Evolutionary conservation across 2,797 vertebrate species (phyloP).

Genomic region (Peromyscus eremicus): DNA sequence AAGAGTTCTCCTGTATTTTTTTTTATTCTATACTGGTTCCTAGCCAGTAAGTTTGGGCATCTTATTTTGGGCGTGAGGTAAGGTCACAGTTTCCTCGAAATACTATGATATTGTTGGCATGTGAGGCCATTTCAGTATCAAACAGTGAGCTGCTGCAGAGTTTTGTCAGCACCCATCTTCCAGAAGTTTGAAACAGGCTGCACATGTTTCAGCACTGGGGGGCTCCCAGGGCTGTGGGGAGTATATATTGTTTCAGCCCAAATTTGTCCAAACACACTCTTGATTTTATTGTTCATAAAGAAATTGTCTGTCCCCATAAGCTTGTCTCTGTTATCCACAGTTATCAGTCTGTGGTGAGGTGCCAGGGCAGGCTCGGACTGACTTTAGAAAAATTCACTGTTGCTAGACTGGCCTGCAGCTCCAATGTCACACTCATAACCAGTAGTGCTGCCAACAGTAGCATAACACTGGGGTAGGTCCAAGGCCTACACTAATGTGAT

Average conservation of each 20-base stretch:
- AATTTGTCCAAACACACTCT: neutral
- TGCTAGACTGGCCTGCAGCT: too few species aligned
- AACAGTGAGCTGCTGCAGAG: neutral
- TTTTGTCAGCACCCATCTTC: neutral
- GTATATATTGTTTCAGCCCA: neutral
- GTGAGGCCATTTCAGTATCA: neutral
- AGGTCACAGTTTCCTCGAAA: neutral
- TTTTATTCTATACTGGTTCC: neutral
- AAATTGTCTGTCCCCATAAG: neutral
- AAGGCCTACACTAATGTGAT: neutral
- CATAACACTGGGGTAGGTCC: neutral
- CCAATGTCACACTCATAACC: neutral
- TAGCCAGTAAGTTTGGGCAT: neutral
- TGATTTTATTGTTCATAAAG: neutral
- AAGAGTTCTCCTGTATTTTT: neutral
- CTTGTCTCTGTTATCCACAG: neutral
- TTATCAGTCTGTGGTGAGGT: neutral
- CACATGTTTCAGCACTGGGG: neutral
- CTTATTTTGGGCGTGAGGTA: neutral
- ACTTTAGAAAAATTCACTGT: neutral
- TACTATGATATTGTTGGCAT: neutral
- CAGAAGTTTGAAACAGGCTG: neutral
- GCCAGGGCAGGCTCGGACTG: neutral
- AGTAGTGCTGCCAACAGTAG: neutral
- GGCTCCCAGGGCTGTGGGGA: neutral